Percentiles rank a stretch among this genome's conserved stretches.
Conservation (phyloP, 2,113 vertebrate species). For the Pardalotus punctatus region DNA sequence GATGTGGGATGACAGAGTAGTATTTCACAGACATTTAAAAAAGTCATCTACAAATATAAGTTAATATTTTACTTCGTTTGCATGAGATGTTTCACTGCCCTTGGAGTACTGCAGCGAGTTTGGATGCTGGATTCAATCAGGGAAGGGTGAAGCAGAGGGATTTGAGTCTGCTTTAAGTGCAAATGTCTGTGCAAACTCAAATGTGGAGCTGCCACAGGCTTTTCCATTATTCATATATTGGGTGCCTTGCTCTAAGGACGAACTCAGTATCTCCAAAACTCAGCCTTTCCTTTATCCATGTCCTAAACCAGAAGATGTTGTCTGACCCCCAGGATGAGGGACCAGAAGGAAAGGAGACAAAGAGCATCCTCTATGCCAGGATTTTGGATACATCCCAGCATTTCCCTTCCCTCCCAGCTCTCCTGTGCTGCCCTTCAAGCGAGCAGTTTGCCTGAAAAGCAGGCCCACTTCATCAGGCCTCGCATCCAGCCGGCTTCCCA, state of each 20-base stretch:
- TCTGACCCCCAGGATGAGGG: not conserved
- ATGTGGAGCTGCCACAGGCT: not conserved
- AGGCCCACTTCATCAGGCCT: not conserved
- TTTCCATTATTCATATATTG: not conserved
- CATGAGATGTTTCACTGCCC: not conserved
- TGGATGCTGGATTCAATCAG: not conserved
- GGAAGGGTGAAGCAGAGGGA: not conserved
- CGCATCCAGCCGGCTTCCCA: not conserved
- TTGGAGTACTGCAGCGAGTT: not conserved
- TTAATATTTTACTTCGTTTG: not conserved
- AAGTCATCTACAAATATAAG: not conserved
- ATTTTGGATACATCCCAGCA: not conserved
- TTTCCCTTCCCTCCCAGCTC: not conserved
- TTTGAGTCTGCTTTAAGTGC: not conserved
- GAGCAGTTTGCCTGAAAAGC: not conserved
- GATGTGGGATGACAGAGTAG: not conserved
- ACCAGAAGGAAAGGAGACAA: not conserved
- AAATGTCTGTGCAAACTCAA: conserved; percentile 3
- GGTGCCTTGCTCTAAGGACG: not conserved
- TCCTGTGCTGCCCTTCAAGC: not conserved
- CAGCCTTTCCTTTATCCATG: not conserved
- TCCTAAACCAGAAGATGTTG: not conserved
- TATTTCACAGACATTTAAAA: not conserved
- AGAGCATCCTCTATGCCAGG: not conserved
- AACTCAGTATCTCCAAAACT: not conserved